Conservation (phyloP, 2,888 invertebrate genomes). For the Furcula furcula region DNA sequence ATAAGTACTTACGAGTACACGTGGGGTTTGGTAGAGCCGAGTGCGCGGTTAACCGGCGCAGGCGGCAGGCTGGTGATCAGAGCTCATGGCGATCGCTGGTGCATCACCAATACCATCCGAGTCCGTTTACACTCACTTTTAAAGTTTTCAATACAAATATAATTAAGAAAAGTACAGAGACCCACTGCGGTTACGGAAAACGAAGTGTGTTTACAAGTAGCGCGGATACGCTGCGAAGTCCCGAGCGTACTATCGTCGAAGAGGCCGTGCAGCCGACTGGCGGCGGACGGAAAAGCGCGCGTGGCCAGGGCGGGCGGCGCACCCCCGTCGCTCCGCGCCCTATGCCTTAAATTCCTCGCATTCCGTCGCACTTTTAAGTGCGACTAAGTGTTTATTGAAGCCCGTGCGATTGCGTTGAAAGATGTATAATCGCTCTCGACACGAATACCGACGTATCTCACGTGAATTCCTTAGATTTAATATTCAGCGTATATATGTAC, state of each 20-base stretch:
- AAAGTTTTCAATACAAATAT: conserved; percentile 9
- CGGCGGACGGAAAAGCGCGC: conserved; percentile 33
- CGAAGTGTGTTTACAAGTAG: conserved; percentile 41
- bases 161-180: conserved; percentile 24
- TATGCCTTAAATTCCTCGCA: conserved; percentile 55
- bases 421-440: conserved; percentile 40
- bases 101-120: conserved; percentile 28
- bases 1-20: conserved; percentile 63
- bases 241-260: conserved; percentile 15
- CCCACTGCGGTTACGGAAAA: conserved; percentile 24
- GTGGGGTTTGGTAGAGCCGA: conserved; percentile 40
- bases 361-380: conserved; percentile 50
- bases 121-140: conserved; percentile 23
- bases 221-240: conserved; percentile 12
- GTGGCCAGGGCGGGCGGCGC: conserved; percentile 63
- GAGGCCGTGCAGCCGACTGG: conserved; percentile 20
- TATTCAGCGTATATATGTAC: background rate
- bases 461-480: conserved; percentile 11
- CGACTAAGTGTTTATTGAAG: conserved; percentile 50
- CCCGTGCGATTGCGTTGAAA: conserved; percentile 34
- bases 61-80: conserved; percentile 49
- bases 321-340: conserved; percentile 53
- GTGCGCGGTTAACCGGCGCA: conserved; percentile 57
- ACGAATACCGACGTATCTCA: conserved; percentile 24
- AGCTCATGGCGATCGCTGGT: conserved; percentile 50